Conservation (phyloP, 2,888 invertebrate genomes). For the Cerastoderma edule region DNA sequence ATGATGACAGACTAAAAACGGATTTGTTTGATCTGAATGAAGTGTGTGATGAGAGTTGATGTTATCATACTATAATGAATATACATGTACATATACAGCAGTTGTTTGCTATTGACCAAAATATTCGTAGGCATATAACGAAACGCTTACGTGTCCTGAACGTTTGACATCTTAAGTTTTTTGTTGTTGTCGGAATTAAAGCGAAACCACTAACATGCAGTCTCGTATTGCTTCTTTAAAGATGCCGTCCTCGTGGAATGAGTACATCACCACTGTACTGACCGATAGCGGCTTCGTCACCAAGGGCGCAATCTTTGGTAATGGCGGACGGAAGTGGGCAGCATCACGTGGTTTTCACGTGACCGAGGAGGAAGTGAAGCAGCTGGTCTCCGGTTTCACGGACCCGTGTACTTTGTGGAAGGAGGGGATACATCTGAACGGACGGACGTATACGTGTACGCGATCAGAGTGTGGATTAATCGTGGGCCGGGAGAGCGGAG, state of each 20-base stretch:
- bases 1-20: too few species aligned
- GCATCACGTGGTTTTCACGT: slow-evolving; percentile 63
- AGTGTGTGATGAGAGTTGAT: too few species aligned
- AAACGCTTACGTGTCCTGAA: too few species aligned
- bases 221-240: slow-evolving; percentile 65
- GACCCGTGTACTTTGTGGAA: slow-evolving; percentile 65
- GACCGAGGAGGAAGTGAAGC: slow-evolving; percentile 59
- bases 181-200: neutral
- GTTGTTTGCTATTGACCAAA: too few species aligned
- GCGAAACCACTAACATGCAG: slow-evolving; percentile 47
- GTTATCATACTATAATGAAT: too few species aligned
- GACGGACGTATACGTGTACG: slow-evolving; percentile 66
- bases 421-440: slow-evolving; percentile 64
- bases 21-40: too few species aligned
- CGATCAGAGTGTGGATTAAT: slow-evolving; percentile 65
- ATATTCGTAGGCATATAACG: too few species aligned
- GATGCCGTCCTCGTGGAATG: slow-evolving; percentile 73
- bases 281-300: slow-evolving; percentile 70
- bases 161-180: too few species aligned
- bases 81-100: too few species aligned
- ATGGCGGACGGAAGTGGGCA: slow-evolving; percentile 69
- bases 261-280: slow-evolving; percentile 71
- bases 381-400: slow-evolving; percentile 64
- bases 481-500: slow-evolving; percentile 66
- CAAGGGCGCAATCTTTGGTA: slow-evolving; percentile 68